phyloP scores from a whole-genome alignment of 2,888 invertebrate species.

The Thera obeliscata region DNA sequence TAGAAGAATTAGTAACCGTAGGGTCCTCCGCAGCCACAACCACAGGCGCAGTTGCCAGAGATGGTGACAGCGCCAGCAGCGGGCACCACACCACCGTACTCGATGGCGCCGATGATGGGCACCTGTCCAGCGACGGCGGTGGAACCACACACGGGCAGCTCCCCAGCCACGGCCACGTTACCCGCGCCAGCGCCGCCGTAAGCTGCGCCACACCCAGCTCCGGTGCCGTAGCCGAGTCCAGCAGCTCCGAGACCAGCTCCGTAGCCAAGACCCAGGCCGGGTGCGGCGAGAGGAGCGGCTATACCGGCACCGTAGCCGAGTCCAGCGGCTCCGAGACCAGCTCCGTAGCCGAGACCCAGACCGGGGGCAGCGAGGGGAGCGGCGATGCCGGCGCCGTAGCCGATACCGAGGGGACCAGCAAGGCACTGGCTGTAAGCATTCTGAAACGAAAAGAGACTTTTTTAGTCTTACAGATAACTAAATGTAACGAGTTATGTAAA shows the following conservation, averaged over 20 bases:
- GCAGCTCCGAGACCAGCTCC: constrained; percentile 16
- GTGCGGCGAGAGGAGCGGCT: constrained; percentile 5
- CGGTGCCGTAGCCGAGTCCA: constrained; percentile 18
- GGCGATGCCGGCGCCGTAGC: constrained; percentile 14
- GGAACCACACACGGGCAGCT: constrained; percentile 50
- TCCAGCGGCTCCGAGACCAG: constrained; percentile 12
- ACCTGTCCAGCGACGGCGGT: constrained; percentile 49
- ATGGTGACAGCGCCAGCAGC: constrained; percentile 48
- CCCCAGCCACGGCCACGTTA: constrained; percentile 48
- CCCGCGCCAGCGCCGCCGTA: constrained; percentile 30
- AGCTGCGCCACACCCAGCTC: constrained; percentile 43
- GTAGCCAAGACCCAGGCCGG: constrained; percentile 15
- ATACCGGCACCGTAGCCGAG: too few species aligned
- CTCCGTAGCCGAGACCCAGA: constrained; percentile 14
- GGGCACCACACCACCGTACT: constrained; percentile 41
- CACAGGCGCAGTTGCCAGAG: constrained; percentile 41
- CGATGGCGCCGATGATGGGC: constrained; percentile 49
- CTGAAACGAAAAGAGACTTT: constrained; percentile 12
- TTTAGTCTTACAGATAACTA: neutral
- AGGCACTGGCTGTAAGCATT: constrained; percentile 26
- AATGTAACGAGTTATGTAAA: too few species aligned
- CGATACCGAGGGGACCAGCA: constrained; percentile 10
- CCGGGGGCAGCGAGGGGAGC: constrained; percentile 13
- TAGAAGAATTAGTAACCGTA: constrained; percentile 1
- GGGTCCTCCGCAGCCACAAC: constrained; percentile 29